Evolutionary conservation across 2,113 vertebrate species (phyloP).

Genomic region (Pholis gunnellus): DNA sequence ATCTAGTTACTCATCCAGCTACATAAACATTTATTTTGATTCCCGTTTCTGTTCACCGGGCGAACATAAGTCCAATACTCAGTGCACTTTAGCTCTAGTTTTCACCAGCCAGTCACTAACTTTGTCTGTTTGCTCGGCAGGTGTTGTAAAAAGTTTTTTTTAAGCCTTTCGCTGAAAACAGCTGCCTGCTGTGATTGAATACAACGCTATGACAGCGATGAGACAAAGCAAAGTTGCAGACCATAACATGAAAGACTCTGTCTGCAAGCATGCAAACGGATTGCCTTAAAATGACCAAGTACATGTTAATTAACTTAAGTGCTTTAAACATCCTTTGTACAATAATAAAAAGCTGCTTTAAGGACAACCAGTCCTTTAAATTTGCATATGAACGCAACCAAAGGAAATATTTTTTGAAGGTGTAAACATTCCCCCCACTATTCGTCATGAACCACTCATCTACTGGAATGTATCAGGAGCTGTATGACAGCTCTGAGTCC

Average conservation of each 20-base stretch:
- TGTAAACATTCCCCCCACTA: conserved; percentile 2
- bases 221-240: neutral
- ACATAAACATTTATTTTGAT: neutral
- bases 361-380: neutral
- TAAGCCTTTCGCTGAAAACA: neutral
- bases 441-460: conserved; percentile 10
- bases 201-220: neutral
- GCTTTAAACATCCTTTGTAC: neutral
- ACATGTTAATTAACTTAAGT: neutral
- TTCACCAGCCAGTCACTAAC: neutral
- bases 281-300: neutral
- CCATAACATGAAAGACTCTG: neutral
- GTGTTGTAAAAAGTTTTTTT: neutral
- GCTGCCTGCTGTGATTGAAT: neutral
- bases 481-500: conserved; percentile 22
- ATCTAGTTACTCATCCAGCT: neutral
- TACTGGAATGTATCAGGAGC: conserved; percentile 20
- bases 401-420: neutral
- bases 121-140: neutral
- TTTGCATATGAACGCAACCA: neutral
- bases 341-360: neutral
- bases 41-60: neutral
- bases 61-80: neutral
- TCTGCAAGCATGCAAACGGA: neutral
- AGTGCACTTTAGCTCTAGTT: neutral